A percentile compares a stretch with the other conserved stretches of the same genome.
Evolutionary conservation across 2,888 invertebrate genomes (phyloP).

Genomic region (Bruchidius siliquastri): DNA sequence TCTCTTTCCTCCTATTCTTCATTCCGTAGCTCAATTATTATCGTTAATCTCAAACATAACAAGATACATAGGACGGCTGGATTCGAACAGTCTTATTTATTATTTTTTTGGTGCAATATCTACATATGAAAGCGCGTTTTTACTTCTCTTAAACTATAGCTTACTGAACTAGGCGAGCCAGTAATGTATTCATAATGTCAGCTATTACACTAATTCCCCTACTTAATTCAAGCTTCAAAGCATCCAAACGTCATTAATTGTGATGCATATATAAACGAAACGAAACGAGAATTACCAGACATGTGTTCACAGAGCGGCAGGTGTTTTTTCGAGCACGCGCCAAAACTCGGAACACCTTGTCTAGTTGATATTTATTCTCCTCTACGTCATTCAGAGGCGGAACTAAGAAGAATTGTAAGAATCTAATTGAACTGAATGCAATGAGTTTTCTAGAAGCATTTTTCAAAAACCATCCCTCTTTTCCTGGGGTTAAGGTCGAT

Average conservation of each 20-base stretch:
- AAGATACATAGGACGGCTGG: too few species aligned
- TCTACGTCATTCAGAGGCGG: slow-evolving; percentile 1
- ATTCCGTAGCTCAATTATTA: too few species aligned
- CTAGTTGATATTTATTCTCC: slow-evolving; percentile 33
- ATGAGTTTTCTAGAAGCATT: too few species aligned
- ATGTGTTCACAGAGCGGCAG: slow-evolving; percentile 31
- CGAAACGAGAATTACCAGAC: slow-evolving; percentile 29
- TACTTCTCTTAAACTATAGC: too few species aligned
- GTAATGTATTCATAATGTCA: not conserved
- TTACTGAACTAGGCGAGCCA: not conserved
- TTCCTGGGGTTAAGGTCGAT: too few species aligned
- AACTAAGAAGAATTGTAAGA: not conserved
- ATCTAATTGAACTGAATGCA: too few species aligned
- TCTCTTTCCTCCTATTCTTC: too few species aligned
- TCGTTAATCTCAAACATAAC: too few species aligned
- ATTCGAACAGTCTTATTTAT: too few species aligned
- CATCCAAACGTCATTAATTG: not conserved
- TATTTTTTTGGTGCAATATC: too few species aligned
- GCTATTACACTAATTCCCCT: not conserved
- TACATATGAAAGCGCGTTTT: too few species aligned
- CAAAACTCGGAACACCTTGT: slow-evolving; percentile 37
- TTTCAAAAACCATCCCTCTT: too few species aligned
- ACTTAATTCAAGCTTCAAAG: not conserved
- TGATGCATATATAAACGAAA: not conserved
- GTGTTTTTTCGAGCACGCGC: slow-evolving; percentile 34